Base-by-base conservation (phyloP, 2,888 invertebrate genomes). In the Catotricha subobsoleta region DNA sequence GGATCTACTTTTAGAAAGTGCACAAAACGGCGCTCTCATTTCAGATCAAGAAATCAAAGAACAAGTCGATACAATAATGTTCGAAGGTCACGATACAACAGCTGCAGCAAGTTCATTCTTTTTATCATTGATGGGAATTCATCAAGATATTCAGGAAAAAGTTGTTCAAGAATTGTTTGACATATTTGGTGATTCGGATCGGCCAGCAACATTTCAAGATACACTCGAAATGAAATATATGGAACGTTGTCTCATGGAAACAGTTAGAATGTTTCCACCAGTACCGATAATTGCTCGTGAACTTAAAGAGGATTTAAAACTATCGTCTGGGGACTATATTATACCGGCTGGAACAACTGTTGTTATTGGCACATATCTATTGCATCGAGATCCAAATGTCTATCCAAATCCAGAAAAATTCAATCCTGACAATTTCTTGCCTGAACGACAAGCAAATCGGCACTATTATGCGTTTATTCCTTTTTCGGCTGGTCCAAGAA, bases 61-160 rank as follows among this genome's bases (percentile, higher is more conserved):
- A 55, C 80, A 84, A 69, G 82, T 83, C 1, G 77, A 82, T 55
- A 83, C 82, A 0, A 83, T 84, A 50, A 83, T 84, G 83, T 82
- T 83, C 57, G 80, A 90, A 72, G 82, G 81, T 33, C 82, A 82
- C 55, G 82, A 83, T 51, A 84, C 83, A 2, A 82, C 82, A 3
- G 81, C 83, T 3, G 80, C 82, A 20, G 82, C 77, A 10, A 80
- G 80, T 50, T 82, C 82, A 53, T 83, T 82, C 65, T 76, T 79
- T 56, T 64, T 83, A n/a, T 81, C 77, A 29, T 58, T 81, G 51
- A 73, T 84, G 68, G 83, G 80, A 43, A 67, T 74, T 44, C 77
- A 80, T 57, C 74, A 76, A 52, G 66, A 79, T 43, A 71, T 81
- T 48, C 82, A 82, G 61, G 59, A 74, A 46, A 76, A 75, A 52